Evolutionary conservation across 2,888 invertebrate species (phyloP).

Genomic region (Mesoligia furuncula): DNA sequence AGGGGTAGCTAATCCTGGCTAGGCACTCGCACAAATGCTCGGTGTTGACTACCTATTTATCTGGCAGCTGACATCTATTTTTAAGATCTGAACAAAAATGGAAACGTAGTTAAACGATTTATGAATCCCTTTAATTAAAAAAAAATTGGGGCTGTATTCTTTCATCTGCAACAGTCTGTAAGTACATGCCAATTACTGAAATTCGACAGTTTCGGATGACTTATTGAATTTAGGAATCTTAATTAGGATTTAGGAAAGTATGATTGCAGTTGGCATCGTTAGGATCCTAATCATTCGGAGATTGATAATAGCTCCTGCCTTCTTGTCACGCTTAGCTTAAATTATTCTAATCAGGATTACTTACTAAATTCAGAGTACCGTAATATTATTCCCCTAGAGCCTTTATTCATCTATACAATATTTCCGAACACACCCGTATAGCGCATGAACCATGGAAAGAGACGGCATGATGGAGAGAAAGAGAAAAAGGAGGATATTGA

Average conservation of each 20-base stretch:
- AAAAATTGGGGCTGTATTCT: background rate
- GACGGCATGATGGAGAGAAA: conserved; percentile 40
- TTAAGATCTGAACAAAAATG: background rate
- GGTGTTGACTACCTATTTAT: background rate
- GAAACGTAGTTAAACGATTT: background rate
- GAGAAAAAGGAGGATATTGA: conserved; percentile 61
- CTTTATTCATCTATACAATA: conserved; percentile 4
- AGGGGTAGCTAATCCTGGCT: background rate
- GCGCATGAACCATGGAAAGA: conserved; percentile 46
- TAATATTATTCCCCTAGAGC: background rate
- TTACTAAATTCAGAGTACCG: background rate
- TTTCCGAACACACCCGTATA: conserved; percentile 47
- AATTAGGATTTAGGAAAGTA: background rate
- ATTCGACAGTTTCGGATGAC: background rate
- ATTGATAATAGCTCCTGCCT: too few relatives aligned
- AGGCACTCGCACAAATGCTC: background rate
- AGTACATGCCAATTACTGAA: background rate
- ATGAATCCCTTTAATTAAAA: background rate
- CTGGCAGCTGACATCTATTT: background rate
- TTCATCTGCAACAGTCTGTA: background rate
- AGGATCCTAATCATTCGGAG: background rate
- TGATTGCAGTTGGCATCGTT: background rate
- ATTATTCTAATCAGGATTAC: background rate
- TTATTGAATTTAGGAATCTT: background rate
- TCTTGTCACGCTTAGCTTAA: background rate